Base-by-base conservation (phyloP, 2,113 vertebrate species). In the Phaethornis superciliosus region DNA sequence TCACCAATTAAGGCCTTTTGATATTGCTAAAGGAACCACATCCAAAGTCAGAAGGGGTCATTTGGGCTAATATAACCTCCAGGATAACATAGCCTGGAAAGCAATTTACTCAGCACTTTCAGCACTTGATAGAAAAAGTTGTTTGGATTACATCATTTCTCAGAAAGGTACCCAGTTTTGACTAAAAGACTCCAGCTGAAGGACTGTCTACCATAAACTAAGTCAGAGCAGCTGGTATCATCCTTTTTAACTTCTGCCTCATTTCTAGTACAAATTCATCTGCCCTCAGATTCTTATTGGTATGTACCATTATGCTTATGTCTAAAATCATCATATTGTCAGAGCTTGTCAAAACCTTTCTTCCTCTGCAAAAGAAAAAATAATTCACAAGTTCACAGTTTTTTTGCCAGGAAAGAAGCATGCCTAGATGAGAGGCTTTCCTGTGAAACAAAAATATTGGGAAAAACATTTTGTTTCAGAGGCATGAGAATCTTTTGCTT, bases 311-410 rank as follows among this genome's bases (percentile, higher is more conserved):
- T 83, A 88, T 35, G 68, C 71, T 95, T 94, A 93, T 94, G 91
- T 87, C 92, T 89, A 88, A 94, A 93, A 94, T 93, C 85, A 90
- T 90, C 94, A 92, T 76, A 63, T 8, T 95, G 94, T 86, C 94
- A 94, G 76, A 78, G 47, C 47, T 64, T 94, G 92, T 95, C 90
- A 95, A 95, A 96, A 95, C 92, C 52, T 78, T 86, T 83, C 79
- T 51, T 83, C 77, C 80, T 70, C 28, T 92, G 85, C 47, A 92
- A 64, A 82, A 91, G 88, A 88, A 82, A 72, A 69, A 21, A 44
- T 47, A 16, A 49, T 22, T 65, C 81, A 74, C 67, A 91, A 88
- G 64, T 85, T 95, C 65, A 89, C 15, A 68, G 65, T 59, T 77
- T 59, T 77, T 42, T 55, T 33, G 5, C 56, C 32, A 42, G 32